Conservation (phyloP, 2,113 vertebrate species). For the Halcyon senegalensis region DNA sequence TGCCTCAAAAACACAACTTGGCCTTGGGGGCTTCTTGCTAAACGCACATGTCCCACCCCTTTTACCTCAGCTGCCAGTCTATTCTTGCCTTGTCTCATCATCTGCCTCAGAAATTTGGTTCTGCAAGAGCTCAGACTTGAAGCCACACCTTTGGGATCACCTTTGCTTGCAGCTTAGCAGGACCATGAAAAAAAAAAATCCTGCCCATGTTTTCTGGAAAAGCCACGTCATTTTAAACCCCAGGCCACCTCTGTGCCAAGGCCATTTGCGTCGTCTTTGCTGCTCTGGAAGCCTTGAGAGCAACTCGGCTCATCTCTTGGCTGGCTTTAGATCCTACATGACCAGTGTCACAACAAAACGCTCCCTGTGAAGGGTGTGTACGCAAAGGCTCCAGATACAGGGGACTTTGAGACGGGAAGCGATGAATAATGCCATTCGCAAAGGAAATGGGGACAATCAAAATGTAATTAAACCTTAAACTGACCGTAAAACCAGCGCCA, state of each 20-base stretch:
- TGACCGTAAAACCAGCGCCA: not conserved
- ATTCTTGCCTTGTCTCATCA: not conserved
- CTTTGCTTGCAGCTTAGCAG: not conserved
- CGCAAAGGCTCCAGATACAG: accelerated
- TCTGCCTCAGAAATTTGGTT: not conserved
- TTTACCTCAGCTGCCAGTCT: not conserved
- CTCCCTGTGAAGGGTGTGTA: accelerated
- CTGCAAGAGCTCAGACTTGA: not conserved
- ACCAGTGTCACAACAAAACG: not conserved
- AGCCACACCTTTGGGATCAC: conserved; percentile 22
- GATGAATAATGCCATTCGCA: not conserved
- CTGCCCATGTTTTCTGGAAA: not conserved
- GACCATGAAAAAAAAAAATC: not conserved
- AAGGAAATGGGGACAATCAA: not conserved
- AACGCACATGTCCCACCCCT: not conserved
- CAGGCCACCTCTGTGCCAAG: not conserved
- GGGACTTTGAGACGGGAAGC: not conserved
- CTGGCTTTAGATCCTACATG: not conserved
- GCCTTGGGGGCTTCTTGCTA: not conserved
- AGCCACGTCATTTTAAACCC: not conserved
- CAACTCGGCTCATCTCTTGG: not conserved
- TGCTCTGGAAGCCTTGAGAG: not conserved
- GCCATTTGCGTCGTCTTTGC: not conserved
- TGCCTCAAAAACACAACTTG: not conserved
- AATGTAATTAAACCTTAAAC: not conserved